Evolutionary conservation across 2,113 vertebrate species (phyloP), one percentile per base, ranked within the genome.

Genomic region (Cyphomyrus discorhynchus): DNA sequence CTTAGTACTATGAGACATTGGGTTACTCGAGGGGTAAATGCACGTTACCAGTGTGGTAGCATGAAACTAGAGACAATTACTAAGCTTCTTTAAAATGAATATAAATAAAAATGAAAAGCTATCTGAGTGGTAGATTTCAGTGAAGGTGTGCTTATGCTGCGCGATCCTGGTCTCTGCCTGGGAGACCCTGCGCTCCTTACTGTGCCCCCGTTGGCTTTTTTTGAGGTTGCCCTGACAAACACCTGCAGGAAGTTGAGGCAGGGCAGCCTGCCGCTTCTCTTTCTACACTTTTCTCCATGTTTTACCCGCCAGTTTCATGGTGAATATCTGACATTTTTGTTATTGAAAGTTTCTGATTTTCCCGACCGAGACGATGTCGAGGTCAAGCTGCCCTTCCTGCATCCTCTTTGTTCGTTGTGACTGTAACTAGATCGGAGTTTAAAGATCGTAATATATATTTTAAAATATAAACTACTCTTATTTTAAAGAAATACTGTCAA

Each of bases 271-370:
- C n/a, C 8, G 93, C 92, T 91, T 56, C 92, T 91, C 91, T 91
- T 90, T 91, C 27, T 27, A 66, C 89, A 86, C 9, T 58, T 89
- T 92, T 90, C 90, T 92, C 88, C 74, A 15, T 74, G 31, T 39
- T 31, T 86, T 47, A 90, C 58, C 15, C 2, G 46, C 46, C 35
- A 49, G 90, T 91, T 9, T 92, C 80, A 21, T 92, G 50, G 27
- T 24, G 90, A 92, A 91, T 92, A 93, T 83, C 47, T 50, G 88
- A 91, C 50, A 88, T 93, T 94, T 42, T 92, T 91, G 88, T 91
- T 91, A 93, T 92, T n/a, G 92, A 90, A 93, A 93, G 90, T 93
- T 92, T 90, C 91, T 92, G 92, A 92, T 93, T 93, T 86, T 49
- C 27, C 35, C 52, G 90, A 89, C 84, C 91, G 90, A 90, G 70